Percentiles rank a stretch among this genome's conserved stretches.
phyloP scores from a whole-genome alignment of 53 echinoderm and acorn worm genomes.

The Echinarachnius parma region DNA sequence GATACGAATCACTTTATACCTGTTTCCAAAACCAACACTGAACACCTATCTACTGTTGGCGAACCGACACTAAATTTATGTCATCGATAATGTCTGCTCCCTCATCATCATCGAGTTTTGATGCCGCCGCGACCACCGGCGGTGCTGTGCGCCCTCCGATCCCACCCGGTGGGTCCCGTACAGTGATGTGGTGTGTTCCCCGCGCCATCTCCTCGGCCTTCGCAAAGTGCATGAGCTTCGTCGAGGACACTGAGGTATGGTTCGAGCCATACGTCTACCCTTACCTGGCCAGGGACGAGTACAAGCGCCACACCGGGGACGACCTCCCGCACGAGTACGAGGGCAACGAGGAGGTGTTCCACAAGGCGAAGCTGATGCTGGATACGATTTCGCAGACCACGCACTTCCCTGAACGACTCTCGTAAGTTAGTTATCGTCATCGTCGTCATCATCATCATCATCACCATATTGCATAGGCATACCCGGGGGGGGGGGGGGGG shows the following conservation, averaged over 20 bases:
- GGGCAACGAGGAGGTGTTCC: slow-evolving; percentile 13
- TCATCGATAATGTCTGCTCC: too few relatives aligned
- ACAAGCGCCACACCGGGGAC: not conserved
- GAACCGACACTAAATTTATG: too few relatives aligned
- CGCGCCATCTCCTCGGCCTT: slow-evolving; percentile 28
- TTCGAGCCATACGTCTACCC: slow-evolving; percentile 28
- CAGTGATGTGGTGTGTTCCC: slow-evolving; percentile 24
- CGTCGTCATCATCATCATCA: too few relatives aligned
- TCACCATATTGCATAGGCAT: too few relatives aligned
- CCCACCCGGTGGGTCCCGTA: not conserved
- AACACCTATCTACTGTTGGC: too few relatives aligned
- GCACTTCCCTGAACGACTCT: not conserved
- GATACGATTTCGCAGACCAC: not conserved
- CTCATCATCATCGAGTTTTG: too few relatives aligned
- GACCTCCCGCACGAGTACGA: not conserved
- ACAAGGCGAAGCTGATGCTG: not conserved
- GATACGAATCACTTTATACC: too few relatives aligned
- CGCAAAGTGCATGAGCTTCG: slow-evolving; percentile 33
- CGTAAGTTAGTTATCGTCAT: too few relatives aligned
- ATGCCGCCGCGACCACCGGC: too few relatives aligned
- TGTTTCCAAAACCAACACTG: too few relatives aligned
- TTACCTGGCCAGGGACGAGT: not conserved
- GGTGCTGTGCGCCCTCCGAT: too few relatives aligned
- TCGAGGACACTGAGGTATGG: slow-evolving; percentile 33
- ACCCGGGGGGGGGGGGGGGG: too few relatives aligned